Conservation (phyloP, 30 jellyfish, hydroid and myxozoan genomes). For the Aurelia aurita region DNA sequence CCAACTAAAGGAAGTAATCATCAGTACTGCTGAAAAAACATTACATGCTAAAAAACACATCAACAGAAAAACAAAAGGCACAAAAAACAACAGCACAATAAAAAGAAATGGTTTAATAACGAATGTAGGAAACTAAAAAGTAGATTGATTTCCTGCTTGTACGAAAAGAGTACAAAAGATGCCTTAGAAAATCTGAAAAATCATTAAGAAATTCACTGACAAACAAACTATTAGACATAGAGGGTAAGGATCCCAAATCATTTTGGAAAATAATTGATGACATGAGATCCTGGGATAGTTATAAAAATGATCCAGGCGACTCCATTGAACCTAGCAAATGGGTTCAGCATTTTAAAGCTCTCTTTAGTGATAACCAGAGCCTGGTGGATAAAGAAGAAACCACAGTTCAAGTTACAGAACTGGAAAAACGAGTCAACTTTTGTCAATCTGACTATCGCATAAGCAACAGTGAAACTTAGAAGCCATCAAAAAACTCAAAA, state of each 20-base stretch:
- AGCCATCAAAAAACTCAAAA: constrained; percentile 12
- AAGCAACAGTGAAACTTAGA: no score
- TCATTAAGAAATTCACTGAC: constrained; percentile 18
- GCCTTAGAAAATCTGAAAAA: background rate
- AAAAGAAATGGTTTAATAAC: no score
- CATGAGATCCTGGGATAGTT: constrained; percentile 28
- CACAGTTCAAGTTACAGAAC: no score
- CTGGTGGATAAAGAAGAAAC: no score
- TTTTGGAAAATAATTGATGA: constrained; percentile 17
- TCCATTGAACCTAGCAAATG: constrained; percentile 13
- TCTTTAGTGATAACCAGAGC: background rate
- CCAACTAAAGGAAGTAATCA: no score
- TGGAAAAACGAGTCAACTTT: no score
- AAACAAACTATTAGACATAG: constrained; percentile 2
- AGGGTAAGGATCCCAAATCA: constrained; percentile 26
- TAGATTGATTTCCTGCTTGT: background rate
- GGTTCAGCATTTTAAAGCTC: constrained; percentile 18
- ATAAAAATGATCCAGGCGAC: constrained; percentile 3
- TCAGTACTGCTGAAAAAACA: no score
- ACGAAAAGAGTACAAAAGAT: background rate
- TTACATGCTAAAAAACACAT: no score
- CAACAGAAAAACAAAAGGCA: no score
- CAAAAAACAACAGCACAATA: no score
- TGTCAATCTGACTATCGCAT: no score
- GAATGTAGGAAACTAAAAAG: no score